Conservation (phyloP, 2,113 vertebrate genomes). For the Arizona elegans region DNA sequence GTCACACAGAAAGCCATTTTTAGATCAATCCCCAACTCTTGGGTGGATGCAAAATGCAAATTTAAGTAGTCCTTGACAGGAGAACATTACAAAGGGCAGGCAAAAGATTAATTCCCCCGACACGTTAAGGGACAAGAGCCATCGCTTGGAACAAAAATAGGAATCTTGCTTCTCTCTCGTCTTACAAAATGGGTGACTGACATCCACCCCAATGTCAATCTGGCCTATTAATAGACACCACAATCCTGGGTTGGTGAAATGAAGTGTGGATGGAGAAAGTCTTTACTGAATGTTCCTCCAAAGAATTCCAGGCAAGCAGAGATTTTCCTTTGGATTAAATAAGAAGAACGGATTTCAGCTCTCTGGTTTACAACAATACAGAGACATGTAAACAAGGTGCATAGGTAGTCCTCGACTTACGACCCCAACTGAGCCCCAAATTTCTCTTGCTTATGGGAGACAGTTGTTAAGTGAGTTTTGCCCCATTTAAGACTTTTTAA, state of each 20-base stretch:
- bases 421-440: too few relatives aligned
- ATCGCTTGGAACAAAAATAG: too few relatives aligned
- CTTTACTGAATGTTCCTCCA: neutral
- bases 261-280: too few relatives aligned
- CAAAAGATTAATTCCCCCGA: neutral
- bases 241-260: neutral
- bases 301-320: neutral
- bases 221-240: neutral
- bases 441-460: too few relatives aligned
- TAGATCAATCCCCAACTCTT: neutral
- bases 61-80: neutral
- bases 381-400: neutral
- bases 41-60: neutral
- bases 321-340: neutral
- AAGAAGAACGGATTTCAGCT: neutral
- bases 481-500: too few relatives aligned
- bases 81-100: neutral
- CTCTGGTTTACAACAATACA: neutral
- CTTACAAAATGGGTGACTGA: neutral
- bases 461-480: too few relatives aligned
- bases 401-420: too few relatives aligned
- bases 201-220: too few relatives aligned
- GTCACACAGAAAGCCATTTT: neutral
- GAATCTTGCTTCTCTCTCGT: neutral
- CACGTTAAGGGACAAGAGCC: neutral